Evolutionary conservation across 2,797 vertebrate species (phyloP).

Genomic region (Botia almorhae): DNA sequence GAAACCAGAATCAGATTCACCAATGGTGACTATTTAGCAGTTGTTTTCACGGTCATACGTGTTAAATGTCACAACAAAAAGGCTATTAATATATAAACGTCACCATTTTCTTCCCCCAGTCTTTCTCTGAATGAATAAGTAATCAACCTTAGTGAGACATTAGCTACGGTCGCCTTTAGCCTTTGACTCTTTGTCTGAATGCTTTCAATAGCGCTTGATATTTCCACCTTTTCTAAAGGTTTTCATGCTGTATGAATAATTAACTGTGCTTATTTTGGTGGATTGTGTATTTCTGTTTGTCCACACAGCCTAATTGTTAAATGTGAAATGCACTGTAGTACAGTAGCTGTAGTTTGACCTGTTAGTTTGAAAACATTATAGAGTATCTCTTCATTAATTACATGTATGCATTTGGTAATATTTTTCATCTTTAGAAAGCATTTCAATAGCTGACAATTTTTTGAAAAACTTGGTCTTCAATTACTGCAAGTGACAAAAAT

Average conservation of each 20-base stretch:
- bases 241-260: slow-evolving; percentile 53
- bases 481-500: slow-evolving; percentile 12
- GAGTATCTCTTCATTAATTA: background rate
- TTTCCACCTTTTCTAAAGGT: slow-evolving; percentile 37
- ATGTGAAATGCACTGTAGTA: background rate
- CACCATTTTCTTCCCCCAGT: slow-evolving; percentile 14
- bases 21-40: background rate
- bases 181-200: slow-evolving; percentile 57
- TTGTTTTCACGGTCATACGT: background rate
- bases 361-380: background rate
- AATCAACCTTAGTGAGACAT: slow-evolving; percentile 16
- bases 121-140: slow-evolving; percentile 22
- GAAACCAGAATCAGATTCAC: background rate
- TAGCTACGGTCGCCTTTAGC: slow-evolving; percentile 30
- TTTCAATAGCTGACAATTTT: background rate
- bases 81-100: slow-evolving; percentile 34
- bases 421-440: background rate
- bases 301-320: slow-evolving; percentile 12
- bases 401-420: background rate
- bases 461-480: background rate
- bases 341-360: background rate
- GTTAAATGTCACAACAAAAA: slow-evolving; percentile 43
- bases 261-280: slow-evolving; percentile 32
- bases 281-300: slow-evolving; percentile 22
- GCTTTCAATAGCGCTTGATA: slow-evolving; percentile 47